A percentile compares a stretch with the other conserved stretches of the same genome.
Conservation (phyloP, 2,113 vertebrate species). For the Megalops atlanticus region DNA sequence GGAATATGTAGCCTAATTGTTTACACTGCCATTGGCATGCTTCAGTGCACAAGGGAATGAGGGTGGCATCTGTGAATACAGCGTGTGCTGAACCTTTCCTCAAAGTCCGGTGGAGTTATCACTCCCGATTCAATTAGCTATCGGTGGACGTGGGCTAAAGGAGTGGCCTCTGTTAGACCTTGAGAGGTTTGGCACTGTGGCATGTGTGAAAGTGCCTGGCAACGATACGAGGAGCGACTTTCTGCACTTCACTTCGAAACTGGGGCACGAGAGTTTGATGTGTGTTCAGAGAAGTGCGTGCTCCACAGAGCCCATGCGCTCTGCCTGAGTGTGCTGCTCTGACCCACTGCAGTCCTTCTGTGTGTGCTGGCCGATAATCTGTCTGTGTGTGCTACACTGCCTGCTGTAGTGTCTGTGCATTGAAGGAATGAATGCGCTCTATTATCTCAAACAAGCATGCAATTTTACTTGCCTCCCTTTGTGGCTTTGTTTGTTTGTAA, state of each 20-base stretch:
- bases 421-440: no score
- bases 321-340: not conserved
- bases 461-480: no score
- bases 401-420: not conserved
- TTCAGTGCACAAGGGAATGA: not conserved
- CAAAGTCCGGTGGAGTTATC: not conserved
- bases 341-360: not conserved
- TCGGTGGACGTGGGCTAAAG: not conserved
- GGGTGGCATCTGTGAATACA: conserved; percentile 11
- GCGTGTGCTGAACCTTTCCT: not conserved
- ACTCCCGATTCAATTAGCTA: not conserved
- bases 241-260: not conserved
- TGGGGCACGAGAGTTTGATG: not conserved
- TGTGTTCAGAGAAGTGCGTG: not conserved
- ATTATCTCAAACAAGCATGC: no score
- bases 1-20: conserved; percentile 8
- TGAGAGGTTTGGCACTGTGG: not conserved
- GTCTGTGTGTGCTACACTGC: no score
- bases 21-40: not conserved
- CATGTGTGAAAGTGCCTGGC: not conserved
- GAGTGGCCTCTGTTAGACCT: not conserved
- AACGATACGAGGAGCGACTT: not conserved
- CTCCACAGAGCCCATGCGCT: not conserved
- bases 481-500: no score
- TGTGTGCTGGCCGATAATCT: not conserved